Evolutionary conservation across 2,888 invertebrate genomes (phyloP).

Genomic region (Mythimna pallens): DNA sequence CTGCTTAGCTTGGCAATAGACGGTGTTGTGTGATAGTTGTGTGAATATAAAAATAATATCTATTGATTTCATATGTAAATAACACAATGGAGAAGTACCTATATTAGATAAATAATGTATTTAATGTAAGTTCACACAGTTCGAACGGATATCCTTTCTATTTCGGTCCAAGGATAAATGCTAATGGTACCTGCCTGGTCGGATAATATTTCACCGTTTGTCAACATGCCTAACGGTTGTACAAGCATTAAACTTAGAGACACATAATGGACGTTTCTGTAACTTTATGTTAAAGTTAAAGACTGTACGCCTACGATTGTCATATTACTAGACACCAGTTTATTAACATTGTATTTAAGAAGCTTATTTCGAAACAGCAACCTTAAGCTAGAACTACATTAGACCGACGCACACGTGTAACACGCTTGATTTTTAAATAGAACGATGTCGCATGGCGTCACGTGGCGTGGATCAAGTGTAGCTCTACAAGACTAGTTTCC

Average conservation of each 20-base stretch:
- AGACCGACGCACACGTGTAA: too few species aligned
- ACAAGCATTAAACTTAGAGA: conserved; percentile 61
- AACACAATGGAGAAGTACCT: conserved; percentile 27
- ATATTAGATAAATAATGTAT: conserved; percentile 41
- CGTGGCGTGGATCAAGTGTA: too few species aligned
- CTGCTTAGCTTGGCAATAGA: too few species aligned
- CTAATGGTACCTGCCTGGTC: conserved; percentile 78
- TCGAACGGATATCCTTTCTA: conserved; percentile 89
- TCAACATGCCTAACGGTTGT: conserved; percentile 70
- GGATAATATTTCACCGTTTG: conserved; percentile 80
- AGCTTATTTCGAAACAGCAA: conserved; percentile 7
- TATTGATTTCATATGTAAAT: conserved; percentile 23
- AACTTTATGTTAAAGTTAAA: conserved; percentile 45
- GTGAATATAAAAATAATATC: too few species aligned
- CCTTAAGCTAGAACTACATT: too few species aligned
- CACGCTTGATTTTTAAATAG: too few species aligned
- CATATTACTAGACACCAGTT: conserved; percentile 20
- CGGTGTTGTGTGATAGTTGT: too few species aligned
- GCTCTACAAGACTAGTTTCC: too few species aligned
- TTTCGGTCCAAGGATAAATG: conserved; percentile 87
- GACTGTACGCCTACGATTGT: conserved; percentile 46
- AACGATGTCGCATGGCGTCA: too few species aligned
- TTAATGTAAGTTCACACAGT: conserved; percentile 73
- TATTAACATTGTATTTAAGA: conserved; percentile 9
- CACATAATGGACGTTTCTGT: conserved; percentile 57